These are phyloP conservation scores for Parascotia fuliginaria DNA, from an alignment of 2,888 invertebrate species.

Conservation along the genomic window DNA sequence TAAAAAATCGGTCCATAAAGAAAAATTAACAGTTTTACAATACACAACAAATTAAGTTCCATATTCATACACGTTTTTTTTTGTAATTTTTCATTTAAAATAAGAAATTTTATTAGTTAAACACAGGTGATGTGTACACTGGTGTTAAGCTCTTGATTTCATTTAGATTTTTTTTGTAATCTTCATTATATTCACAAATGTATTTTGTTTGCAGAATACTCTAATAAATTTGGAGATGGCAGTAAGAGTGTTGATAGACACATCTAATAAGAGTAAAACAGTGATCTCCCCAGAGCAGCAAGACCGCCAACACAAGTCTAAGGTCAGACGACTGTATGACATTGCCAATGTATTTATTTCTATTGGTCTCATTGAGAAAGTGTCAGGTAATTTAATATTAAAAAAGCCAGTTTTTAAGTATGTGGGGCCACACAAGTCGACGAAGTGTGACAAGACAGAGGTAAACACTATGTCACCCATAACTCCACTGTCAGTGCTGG, in stretches of 20 bases:
- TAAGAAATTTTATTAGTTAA: too few species aligned
- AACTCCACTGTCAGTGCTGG: slow-evolving; percentile 66
- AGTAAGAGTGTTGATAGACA: slow-evolving; percentile 87
- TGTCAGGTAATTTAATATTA: slow-evolving; percentile 86
- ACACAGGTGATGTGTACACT: too few species aligned
- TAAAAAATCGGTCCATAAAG: too few species aligned
- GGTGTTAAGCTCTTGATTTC: too few species aligned
- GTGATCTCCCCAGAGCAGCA: slow-evolving; percentile 80
- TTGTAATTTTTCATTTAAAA: too few species aligned
- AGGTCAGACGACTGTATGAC: slow-evolving; percentile 90
- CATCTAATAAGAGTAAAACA: slow-evolving; percentile 77
- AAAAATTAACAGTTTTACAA: too few species aligned
- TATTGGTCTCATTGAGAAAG: slow-evolving; percentile 89
- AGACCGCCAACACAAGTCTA: slow-evolving; percentile 87
- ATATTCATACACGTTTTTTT: too few species aligned
- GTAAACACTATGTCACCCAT: slow-evolving; percentile 69
- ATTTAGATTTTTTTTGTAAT: too few species aligned
- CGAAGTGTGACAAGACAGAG: slow-evolving; percentile 62
- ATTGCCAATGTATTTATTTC: slow-evolving; percentile 92
- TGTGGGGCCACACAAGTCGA: slow-evolving; percentile 83
- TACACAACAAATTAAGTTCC: too few species aligned
- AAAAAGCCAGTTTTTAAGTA: slow-evolving; percentile 89
- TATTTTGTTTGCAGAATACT: slow-evolving; percentile 77
- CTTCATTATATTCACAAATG: too few species aligned
- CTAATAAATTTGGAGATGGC: slow-evolving; percentile 89